Evolutionary conservation across 2,888 invertebrate genomes (phyloP).

Genomic region (Electrophaes corylata): DNA sequence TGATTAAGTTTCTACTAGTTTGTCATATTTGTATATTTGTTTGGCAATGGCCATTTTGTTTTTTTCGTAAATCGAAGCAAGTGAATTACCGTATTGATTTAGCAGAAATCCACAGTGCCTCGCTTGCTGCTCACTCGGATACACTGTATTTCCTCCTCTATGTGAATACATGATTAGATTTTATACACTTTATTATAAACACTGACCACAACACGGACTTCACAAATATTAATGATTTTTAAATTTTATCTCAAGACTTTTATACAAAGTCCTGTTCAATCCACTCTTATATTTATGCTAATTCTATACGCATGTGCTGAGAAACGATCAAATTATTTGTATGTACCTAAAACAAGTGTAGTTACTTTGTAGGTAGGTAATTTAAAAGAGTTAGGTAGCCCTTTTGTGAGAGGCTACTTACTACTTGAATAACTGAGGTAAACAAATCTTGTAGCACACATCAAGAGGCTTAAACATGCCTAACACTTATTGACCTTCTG

Average conservation of each 20-base stretch:
- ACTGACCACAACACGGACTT: neutral
- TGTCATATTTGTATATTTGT: neutral
- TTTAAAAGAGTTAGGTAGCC: neutral
- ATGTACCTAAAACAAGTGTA: neutral
- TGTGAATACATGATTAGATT: slow-evolving; percentile 5
- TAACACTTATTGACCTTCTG: neutral
- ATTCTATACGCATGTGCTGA: neutral
- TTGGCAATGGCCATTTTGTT: neutral
- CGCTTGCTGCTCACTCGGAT: slow-evolving; percentile 12
- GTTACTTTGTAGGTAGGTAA: neutral
- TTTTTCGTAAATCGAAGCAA: neutral
- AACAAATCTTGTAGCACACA: neutral
- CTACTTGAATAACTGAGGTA: neutral
- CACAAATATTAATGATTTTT: neutral
- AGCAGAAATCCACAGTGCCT: slow-evolving; percentile 9
- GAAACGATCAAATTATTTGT: neutral
- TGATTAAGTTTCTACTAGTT: neutral
- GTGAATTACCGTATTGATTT: slow-evolving; percentile 12
- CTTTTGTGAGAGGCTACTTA: too few relatives aligned
- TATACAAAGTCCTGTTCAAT: slow-evolving; percentile 12
- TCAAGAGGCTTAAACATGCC: neutral
- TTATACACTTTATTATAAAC: slow-evolving; percentile 1
- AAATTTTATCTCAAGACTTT: slow-evolving; percentile 2
- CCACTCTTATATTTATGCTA: neutral
- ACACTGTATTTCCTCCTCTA: slow-evolving; percentile 8